Base-by-base conservation (phyloP, 2,888 invertebrate genomes). In the Cerceris rybyensis region DNA sequence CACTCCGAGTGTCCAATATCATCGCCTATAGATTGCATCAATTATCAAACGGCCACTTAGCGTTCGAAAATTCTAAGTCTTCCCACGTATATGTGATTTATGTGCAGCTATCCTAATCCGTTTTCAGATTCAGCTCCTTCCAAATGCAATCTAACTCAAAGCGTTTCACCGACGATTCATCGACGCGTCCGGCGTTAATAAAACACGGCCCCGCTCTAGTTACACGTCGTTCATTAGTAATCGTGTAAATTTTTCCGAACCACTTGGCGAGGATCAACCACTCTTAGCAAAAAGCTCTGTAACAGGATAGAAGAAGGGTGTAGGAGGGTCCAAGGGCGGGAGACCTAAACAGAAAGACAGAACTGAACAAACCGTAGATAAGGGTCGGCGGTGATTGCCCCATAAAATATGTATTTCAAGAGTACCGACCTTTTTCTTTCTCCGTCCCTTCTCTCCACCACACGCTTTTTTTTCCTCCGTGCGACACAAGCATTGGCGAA, bases 331-430 rank as follows among this genome's bases (percentile, higher is more conserved):
- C 8, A 71, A 52, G 67, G 65, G 42, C 49, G 76, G 55, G 54
- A 58, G 64, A 50, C 9, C 59, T 66, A 77, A 75, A 72, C 58
- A 69, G 67, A 82, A 59, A 60, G 69, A 82, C 59, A 77, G 82
- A 78, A 70, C 89, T 90, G 88, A 88, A 88, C 88, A 91, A 91
- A 91, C 91, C 86, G 89, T 86, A 90, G 91, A 91, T 91, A 91
- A 92, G 91, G 87, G 90, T 88, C 82, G 83, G 87, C 86, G 89
- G 90, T 91, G 91, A 92, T 92, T 91, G 90, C 89, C 84, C 91
- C 87, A 89, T 92, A 90, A 91, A 92, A 91, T 90, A 92, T 91
- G 91, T 91, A 92, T 91, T 88, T 83, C 81, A 83, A 83, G 81
- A 84, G 85, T 83, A 73, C 75, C 86, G 86, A 83, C 85, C 86